phyloP scores from a whole-genome alignment of 2,113 vertebrate species.

The Amazona guildingii region DNA sequence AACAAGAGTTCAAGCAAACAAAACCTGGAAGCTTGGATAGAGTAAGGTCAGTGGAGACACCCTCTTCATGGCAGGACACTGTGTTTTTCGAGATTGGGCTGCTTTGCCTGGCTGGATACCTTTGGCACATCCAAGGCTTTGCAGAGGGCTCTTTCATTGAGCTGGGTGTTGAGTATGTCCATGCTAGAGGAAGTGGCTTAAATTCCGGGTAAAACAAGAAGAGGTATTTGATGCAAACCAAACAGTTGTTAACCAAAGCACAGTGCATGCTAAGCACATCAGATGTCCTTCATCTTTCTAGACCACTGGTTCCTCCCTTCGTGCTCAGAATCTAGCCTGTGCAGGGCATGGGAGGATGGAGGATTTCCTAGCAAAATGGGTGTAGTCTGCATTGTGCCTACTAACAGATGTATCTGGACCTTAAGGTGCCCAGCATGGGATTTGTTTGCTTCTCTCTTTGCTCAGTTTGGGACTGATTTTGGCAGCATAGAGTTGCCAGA shows the following conservation, averaged over 20 bases:
- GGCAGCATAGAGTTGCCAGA: background rate
- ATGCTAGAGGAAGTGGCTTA: background rate
- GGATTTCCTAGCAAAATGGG: background rate
- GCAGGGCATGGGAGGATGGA: background rate
- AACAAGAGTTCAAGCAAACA: constrained; percentile 3
- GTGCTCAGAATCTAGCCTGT: background rate
- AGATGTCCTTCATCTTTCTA: background rate
- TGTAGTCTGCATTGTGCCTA: background rate
- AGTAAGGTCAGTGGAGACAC: constrained; percentile 4
- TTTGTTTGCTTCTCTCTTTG: background rate
- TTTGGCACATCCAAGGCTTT: background rate
- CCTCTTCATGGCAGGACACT: background rate
- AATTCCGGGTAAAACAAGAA: background rate
- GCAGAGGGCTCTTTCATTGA: background rate
- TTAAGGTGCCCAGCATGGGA: background rate
- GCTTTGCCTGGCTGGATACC: constrained; percentile 51
- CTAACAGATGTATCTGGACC: background rate
- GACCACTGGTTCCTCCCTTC: background rate
- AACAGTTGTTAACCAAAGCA: background rate
- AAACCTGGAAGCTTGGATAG: constrained; percentile 35
- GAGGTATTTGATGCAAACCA: background rate
- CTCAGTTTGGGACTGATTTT: background rate
- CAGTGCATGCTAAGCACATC: background rate
- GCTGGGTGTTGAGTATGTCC: background rate
- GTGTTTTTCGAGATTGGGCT: constrained; percentile 27